A percentile compares a stretch with the other conserved stretches of the same genome.
Conservation (phyloP, 2,888 invertebrate species). For the Drosophila meridiana region DNA sequence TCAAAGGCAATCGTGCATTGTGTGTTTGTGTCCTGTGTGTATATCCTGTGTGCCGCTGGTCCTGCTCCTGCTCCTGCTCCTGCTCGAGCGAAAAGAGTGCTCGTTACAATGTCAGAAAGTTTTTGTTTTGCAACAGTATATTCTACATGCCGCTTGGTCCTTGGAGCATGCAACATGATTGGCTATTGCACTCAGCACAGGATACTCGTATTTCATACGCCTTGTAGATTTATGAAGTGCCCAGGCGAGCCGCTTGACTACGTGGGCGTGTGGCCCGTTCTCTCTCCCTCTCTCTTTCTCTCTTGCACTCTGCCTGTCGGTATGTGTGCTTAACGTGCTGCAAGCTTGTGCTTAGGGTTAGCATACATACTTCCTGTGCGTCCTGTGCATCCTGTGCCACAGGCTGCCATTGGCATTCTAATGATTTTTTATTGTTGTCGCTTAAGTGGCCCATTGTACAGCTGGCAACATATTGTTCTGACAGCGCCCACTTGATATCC, state of each 20-base stretch:
- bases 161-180: constrained; percentile 70
- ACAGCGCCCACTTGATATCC: constrained; percentile 43
- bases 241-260: constrained; percentile 45
- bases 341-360: constrained; percentile 22
- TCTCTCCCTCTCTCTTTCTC: background rate
- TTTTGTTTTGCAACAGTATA: constrained; percentile 56
- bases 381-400: constrained; percentile 36
- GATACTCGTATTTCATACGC: constrained; percentile 79
- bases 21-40: constrained; percentile 29
- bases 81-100: constrained; percentile 17
- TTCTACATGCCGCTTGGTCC: constrained; percentile 29
- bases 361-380: constrained; percentile 36
- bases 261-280: constrained; percentile 30
- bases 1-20: constrained; percentile 64
- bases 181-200: constrained; percentile 68
- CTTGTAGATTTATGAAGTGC: constrained; percentile 78
- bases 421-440: constrained; percentile 79
- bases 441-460: constrained; percentile 77
- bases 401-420: constrained; percentile 72
- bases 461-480: constrained; percentile 74
- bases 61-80: background rate
- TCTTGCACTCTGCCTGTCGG: background rate
- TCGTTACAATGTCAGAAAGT: constrained; percentile 63
- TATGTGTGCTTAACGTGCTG: constrained; percentile 7
- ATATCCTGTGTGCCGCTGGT: constrained; percentile 24